Percentiles rank a stretch among this genome's conserved stretches.
phyloP scores from a whole-genome alignment of 2,113 vertebrate species.

The Micromys minutus region DNA sequence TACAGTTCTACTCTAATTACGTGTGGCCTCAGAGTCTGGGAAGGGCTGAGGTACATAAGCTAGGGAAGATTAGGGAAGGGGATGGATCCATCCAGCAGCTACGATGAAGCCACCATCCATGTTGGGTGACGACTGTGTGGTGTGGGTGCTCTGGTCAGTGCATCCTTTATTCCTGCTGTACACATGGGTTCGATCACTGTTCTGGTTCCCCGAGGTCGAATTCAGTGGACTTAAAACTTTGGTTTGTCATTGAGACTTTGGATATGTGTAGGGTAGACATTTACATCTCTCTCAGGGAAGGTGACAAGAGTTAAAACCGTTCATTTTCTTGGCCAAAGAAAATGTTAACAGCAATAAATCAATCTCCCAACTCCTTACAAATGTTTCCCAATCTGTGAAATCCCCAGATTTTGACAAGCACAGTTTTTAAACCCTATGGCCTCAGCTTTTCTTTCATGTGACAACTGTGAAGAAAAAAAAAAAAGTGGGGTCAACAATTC shows the following conservation, averaged over 20 bases:
- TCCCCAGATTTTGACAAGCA: slow-evolving; percentile 7
- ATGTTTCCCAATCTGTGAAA: slow-evolving; percentile 38
- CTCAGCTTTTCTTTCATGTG: slow-evolving; percentile 45
- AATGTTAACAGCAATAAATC: slow-evolving; percentile 5
- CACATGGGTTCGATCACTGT: too few species aligned
- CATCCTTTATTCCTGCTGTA: too few species aligned
- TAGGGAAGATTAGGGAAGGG: background rate
- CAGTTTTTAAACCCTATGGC: background rate
- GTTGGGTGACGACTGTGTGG: background rate
- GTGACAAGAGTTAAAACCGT: slow-evolving; percentile 6
- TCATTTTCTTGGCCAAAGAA: slow-evolving; percentile 27
- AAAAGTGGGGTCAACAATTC: slow-evolving; percentile 57
- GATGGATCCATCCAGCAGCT: background rate
- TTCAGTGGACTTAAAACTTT: background rate
- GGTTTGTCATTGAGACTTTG: background rate
- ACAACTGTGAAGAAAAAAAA: slow-evolving; percentile 32
- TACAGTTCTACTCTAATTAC: background rate
- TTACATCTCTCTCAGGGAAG: background rate
- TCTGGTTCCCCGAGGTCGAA: background rate
- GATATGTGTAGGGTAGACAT: background rate
- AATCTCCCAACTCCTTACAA: slow-evolving; percentile 24
- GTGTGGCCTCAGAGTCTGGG: background rate
- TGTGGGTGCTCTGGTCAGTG: background rate
- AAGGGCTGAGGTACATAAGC: background rate
- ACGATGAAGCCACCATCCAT: background rate